phyloP scores from a whole-genome alignment of 2,888 invertebrate species.

The Hedychridium roseum region DNA sequence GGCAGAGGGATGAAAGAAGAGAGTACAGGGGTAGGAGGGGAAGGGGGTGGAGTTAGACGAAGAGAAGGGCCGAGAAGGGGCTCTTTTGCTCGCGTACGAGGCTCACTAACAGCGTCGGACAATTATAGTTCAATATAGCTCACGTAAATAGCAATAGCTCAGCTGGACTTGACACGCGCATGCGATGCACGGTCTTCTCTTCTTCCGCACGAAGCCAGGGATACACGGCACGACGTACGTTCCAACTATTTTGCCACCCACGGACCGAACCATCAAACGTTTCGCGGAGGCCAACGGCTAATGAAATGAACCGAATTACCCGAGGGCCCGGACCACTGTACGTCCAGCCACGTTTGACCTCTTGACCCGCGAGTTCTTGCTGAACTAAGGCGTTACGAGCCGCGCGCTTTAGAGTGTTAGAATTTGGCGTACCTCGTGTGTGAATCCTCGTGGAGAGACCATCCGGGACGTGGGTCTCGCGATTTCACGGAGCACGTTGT shows the following conservation, averaged over 20 bases:
- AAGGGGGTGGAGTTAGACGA: slow-evolving; percentile 7
- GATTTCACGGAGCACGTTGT: too few relatives aligned
- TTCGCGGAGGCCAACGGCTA: too few relatives aligned
- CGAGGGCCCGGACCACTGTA: too few relatives aligned
- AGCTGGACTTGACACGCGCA: slow-evolving; percentile 38
- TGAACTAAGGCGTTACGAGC: too few relatives aligned
- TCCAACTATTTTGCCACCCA: not conserved
- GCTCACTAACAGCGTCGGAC: slow-evolving; percentile 46
- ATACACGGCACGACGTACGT: not conserved
- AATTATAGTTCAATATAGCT: slow-evolving; percentile 54
- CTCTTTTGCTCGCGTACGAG: slow-evolving; percentile 40
- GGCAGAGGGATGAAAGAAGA: slow-evolving; percentile 12
- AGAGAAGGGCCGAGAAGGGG: slow-evolving; percentile 29
- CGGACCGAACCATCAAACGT: not conserved
- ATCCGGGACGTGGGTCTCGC: too few relatives aligned
- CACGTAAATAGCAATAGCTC: slow-evolving; percentile 45
- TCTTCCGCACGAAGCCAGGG: not conserved
- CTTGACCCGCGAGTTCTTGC: too few relatives aligned
- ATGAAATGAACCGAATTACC: too few relatives aligned
- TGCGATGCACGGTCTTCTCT: slow-evolving; percentile 1
- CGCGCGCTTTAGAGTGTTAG: too few relatives aligned
- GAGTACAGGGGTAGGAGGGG: slow-evolving; percentile 14
- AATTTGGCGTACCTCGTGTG: too few relatives aligned
- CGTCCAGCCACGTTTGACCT: too few relatives aligned
- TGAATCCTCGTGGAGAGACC: too few relatives aligned